Percentiles rank a stretch among this genome's conserved stretches.
phyloP scores from a whole-genome alignment of 2,113 vertebrate species.

The Myrmecophaga tridactyla region DNA sequence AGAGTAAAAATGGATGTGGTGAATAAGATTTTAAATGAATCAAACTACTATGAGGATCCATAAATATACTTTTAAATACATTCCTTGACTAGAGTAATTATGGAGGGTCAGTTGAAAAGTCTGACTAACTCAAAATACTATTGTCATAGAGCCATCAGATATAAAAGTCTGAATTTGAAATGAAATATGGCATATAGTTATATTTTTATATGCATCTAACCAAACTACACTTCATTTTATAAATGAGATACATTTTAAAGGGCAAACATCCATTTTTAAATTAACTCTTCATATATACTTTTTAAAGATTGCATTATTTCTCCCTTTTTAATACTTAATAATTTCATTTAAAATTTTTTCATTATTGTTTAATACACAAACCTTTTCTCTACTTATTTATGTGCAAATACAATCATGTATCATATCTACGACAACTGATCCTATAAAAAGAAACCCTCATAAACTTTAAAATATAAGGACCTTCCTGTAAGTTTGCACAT shows the following conservation, averaged over 20 bases:
- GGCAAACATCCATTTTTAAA: constrained; percentile 55
- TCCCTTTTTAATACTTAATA: constrained; percentile 8
- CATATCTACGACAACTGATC: constrained; percentile 41
- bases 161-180: constrained; percentile 44
- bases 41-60: background rate
- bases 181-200: constrained; percentile 26
- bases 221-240: constrained; percentile 46
- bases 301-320: constrained; percentile 47
- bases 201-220: constrained; percentile 36
- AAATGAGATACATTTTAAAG: constrained; percentile 51
- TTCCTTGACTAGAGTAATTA: background rate
- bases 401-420: constrained; percentile 66
- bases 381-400: constrained; percentile 42
- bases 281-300: constrained; percentile 39
- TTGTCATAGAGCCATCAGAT: constrained; percentile 12
- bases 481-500: too few species aligned
- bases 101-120: constrained; percentile 23
- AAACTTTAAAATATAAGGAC: constrained; percentile 73
- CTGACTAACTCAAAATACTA: constrained; percentile 44
- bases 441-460: constrained; percentile 71
- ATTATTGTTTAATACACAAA: constrained; percentile 38
- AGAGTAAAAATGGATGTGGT: constrained; percentile 26
- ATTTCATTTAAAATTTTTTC: constrained; percentile 45
- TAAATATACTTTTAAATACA: constrained; percentile 24
- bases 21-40: background rate